Evolutionary conservation across 2,888 invertebrate genomes (phyloP), one percentile per base, ranked within the genome.

Genomic region (Pecten maximus): DNA sequence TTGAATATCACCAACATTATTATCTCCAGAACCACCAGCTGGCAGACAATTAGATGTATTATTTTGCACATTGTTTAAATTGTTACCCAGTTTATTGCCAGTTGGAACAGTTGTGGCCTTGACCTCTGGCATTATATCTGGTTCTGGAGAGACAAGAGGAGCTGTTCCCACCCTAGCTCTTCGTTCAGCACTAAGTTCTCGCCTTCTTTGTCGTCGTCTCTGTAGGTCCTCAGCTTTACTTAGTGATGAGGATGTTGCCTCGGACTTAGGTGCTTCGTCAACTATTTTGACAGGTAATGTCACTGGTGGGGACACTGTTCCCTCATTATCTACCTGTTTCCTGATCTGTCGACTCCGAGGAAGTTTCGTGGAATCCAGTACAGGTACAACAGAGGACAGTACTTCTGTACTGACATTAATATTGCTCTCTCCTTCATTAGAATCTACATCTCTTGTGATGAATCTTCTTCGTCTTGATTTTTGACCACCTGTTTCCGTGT

Each of bases 401-500:
- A 89, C 40, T 10, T 28, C 40, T 91, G 89, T 40, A 89, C 90
- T 50, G 74, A 0, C n/a, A n/a, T n/a, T n/a, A n/a, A n/a, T 35
- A 10, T 19, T 35, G 28, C 23, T 74, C 74, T 74, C 74, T 35
- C 74, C 28, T 28, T 74, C 74, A 74, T 6, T 2, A 16, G 60
- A n/a, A 6, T 91, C 91, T 12, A 60, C 60, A 10, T 91, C 91
- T 86, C 91, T 89, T 28, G 91, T 91, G 8, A 91, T 90, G 88
- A 88, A 91, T 16, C 91, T 35, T 86, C 90, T 48, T 16, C 91
- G 60, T 44, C 87, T 90, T 2, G 87, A 74, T 88, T 88, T 88
- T 87, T 60, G 91, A 88, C 89, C 87, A 86, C 40, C 16, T 23
- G 40, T 10, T n/a, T 50, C 39, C 40, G n/a, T 60, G 23, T n/a